phyloP scores from a whole-genome alignment of 37 sponge, comb jelly and placozoan genomes.

The Oopsacas minuta region DNA sequence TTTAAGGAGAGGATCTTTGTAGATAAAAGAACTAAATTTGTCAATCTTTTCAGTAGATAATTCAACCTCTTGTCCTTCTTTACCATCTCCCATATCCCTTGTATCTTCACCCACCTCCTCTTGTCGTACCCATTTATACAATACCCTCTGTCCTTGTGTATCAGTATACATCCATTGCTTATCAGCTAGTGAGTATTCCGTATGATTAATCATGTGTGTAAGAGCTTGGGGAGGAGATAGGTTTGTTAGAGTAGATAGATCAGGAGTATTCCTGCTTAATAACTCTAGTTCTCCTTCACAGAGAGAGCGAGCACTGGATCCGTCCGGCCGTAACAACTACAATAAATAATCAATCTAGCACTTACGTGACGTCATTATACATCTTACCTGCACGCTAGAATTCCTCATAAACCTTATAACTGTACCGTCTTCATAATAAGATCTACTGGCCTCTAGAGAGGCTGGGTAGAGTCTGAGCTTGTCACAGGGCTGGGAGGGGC shows the following conservation, averaged over 20 bases:
- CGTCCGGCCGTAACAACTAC: not conserved
- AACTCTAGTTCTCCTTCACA: not conserved
- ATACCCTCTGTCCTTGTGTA: not conserved
- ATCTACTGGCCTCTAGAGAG: not conserved
- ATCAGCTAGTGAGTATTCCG: not conserved
- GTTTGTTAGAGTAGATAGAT: not conserved
- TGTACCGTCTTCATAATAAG: not conserved
- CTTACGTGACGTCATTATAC: not conserved
- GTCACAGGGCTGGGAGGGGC: not conserved
- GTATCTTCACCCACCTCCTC: not conserved
- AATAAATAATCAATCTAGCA: not conserved
- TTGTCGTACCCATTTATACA: not conserved
- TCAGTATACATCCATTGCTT: slow-evolving; percentile 8
- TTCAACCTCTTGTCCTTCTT: not conserved
- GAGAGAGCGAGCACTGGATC: not conserved
- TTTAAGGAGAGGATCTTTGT: not conserved
- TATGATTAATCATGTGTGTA: not conserved
- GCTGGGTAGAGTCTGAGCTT: not conserved
- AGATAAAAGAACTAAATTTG: not conserved
- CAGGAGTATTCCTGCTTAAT: not conserved
- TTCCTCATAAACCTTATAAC: not conserved
- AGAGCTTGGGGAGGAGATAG: not conserved
- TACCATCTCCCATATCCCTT: not conserved
- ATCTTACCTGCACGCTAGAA: not conserved
- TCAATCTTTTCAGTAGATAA: not conserved